Base-by-base conservation (phyloP, 2,888 invertebrate genomes). In the Epicampocera succincta region DNA sequence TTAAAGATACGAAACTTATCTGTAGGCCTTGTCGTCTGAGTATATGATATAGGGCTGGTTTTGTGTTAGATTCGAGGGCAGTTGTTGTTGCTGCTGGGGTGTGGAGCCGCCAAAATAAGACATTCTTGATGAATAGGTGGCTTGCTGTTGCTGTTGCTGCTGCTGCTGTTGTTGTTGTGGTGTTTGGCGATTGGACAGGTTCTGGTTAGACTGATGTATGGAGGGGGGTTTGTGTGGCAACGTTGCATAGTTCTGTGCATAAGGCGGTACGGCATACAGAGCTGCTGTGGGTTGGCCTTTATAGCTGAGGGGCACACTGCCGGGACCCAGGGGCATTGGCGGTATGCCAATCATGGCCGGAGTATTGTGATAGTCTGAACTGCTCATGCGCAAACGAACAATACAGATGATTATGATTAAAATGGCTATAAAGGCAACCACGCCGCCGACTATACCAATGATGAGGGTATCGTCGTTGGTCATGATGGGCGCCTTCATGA, bases 361-460 rank as follows among this genome's bases (percentile, higher is more conserved):
- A n/a, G 93, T 94, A 72, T 94, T 94, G 83, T 94, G 92, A 84
- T 95, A 95, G 54, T 94, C 94, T 0, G 92, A 92, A 11, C 92
- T 93, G 46, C 94, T 93, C 94, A 95, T 94, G 81, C 95, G 92
- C 87, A 96, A 90, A 15, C 97, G 93, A 40, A 97, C 95, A 48
- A 97, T 95, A 88, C 97, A 98, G 85, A 97, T 97, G n/a, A 95
- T 94, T 33, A 97, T 95, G 42, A 97, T 95, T 69, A 97, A 92
- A 83, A 97, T 95, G 12, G 96, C 96, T 84, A 98, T 97, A 88
- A 98, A 96, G 1, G 96, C 96, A 0, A 98, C 97, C 0, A 97
- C 97, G 1, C 97, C 97, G 0, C 97, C 97, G 0, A 97, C 97
- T 84, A 98, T 97, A n/a, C 97, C 97, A 79, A 98, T 97, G 66